phyloP scores from a whole-genome alignment of 2,888 invertebrate genomes.

The Cheilosia urbana region DNA sequence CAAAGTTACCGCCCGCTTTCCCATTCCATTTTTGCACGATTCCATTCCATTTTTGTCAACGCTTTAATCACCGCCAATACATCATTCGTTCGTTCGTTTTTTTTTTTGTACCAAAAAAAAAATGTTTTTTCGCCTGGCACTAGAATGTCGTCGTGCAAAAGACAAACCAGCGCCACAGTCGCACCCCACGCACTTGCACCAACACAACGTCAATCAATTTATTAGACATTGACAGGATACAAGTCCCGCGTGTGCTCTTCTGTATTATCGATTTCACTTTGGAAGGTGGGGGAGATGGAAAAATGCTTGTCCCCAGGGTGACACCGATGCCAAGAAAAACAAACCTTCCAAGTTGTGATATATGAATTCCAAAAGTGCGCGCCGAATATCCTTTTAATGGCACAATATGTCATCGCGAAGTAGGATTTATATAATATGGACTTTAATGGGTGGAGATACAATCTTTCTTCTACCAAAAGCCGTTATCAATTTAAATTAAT shows the following conservation, averaged over 20 bases:
- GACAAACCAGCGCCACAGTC: conserved; percentile 3
- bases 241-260: conserved; percentile 44
- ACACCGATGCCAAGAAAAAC: conserved; percentile 37
- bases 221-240: conserved; percentile 73
- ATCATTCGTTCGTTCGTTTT: conserved; percentile 39
- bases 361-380: conserved; percentile 63
- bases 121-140: conserved; percentile 38
- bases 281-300: conserved; percentile 4
- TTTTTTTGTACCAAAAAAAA: not conserved
- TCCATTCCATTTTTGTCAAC: conserved; percentile 59
- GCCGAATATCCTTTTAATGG: conserved; percentile 49
- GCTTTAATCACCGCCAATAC: conserved; percentile 43
- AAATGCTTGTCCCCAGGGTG: conserved; percentile 36
- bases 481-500: conserved; percentile 62
- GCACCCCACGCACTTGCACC: conserved; percentile 52
- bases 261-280: conserved; percentile 63
- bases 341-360: conserved; percentile 38
- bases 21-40: conserved; percentile 4
- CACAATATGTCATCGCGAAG: conserved; percentile 41
- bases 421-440: conserved; percentile 30
- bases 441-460: not conserved
- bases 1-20: too few relatives aligned
- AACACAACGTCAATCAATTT: conserved; percentile 70
- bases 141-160: conserved; percentile 28
- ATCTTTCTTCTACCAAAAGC: conserved; percentile 1